Base-by-base conservation (phyloP, 1,140 invertebrate genomes). In the Eupristina koningsbergeri region DNA sequence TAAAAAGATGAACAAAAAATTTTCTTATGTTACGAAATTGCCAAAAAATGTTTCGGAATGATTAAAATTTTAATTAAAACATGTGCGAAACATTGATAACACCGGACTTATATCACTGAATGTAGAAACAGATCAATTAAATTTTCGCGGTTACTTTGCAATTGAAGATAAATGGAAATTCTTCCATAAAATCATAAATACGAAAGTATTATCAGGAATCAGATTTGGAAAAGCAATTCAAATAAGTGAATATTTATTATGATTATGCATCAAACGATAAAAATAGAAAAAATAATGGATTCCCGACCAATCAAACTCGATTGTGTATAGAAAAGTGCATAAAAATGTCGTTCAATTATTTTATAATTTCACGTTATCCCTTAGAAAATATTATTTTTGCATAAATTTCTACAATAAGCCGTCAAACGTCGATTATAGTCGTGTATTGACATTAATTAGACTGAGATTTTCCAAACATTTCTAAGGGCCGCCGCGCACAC, bases 371-470 rank as follows among this genome's bases (percentile, higher is more conserved):
- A 64, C 22, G 0, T 26, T 45, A 7, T 11, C 15, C 45, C 19
- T 0, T 58, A 7, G 15, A 26, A 39, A 80, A 58, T 34, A 22
- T 67, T 50, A 82, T 82, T 50, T 76, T 75, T 3, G 63, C 74
- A 8, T 19, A 41, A 58, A 71, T 77, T 76, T 39, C 19, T n/a
- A 41, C n/a, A 45, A 19, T 61, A 36, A 0, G 71, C 41, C 67
- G 36, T 83, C 47, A 17, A 58, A 69, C 39, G 50, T 64, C 83
- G 36, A 58, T 84, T 71, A 71, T 50, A 64, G 22, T 19, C 77
- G 13, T 47, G 61, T 45, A 61, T 84, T 81, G 83, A 84, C 83
- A 77, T 84, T 84, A 80, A 84, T 84, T 84, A 84, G 78, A 80
- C 73, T 53, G 15, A 81, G 78, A 84, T 84, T 84, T 84, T 76